Conservation (phyloP, 92 coral and sea anemone species). For the Muricea muricata region DNA sequence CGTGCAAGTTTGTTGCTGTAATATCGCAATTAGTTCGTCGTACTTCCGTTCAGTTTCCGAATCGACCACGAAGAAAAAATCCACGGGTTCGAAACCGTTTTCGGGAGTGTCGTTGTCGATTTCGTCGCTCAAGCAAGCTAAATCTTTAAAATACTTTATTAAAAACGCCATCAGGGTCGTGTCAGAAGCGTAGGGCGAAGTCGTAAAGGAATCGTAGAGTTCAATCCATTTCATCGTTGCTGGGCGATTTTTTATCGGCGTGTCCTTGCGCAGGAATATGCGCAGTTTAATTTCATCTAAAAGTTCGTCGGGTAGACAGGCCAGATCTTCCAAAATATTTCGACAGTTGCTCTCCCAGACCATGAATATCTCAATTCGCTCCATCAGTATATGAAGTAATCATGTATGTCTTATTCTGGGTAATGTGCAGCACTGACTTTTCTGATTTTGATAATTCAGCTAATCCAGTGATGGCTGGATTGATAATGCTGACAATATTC, state of each 20-base stretch:
- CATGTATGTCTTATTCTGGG: too few species aligned
- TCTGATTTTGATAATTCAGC: too few species aligned
- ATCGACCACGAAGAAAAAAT: conserved; percentile 60
- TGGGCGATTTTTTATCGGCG: conserved; percentile 84
- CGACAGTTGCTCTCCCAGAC: conserved; percentile 99
- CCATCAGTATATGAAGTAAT: background rate
- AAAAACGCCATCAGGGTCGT: conserved; percentile 70
- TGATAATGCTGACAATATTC: too few species aligned
- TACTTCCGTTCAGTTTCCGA: conserved; percentile 78
- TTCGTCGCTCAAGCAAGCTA: conserved; percentile 39
- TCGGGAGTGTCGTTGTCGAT: conserved; percentile 18
- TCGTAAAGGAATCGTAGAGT: conserved; percentile 73
- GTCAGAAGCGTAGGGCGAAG: conserved; percentile 93
- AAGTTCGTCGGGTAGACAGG: conserved; percentile 63
- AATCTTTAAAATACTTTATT: conserved; percentile 59
- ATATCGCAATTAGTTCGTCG: conserved; percentile 81
- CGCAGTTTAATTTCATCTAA: conserved; percentile 69
- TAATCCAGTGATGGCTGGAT: too few species aligned
- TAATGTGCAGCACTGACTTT: too few species aligned
- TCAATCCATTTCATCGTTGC: conserved; percentile 76
- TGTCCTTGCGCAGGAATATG: conserved; percentile 87
- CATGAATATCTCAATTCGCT: conserved; percentile 72
- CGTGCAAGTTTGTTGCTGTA: conserved; percentile 53
- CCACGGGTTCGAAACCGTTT: conserved; percentile 36
- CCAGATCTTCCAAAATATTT: conserved; percentile 79